Evolutionary conservation across 2,888 invertebrate genomes (phyloP).

Genomic region (Protophormia terraenovae): DNA sequence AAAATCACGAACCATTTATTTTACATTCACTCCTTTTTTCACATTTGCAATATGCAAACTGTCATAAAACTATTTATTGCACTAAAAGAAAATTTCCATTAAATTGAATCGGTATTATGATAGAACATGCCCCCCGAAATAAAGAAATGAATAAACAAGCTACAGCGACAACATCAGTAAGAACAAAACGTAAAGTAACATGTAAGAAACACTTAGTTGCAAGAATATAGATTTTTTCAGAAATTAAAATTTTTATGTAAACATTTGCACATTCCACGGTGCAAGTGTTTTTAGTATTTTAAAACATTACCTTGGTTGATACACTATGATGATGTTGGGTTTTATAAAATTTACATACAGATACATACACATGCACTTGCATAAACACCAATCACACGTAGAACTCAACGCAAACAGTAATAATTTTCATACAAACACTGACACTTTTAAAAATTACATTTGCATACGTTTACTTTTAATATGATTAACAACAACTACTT

Average conservation of each 20-base stretch:
- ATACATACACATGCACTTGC: background rate
- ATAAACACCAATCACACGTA: background rate
- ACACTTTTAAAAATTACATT: conserved; percentile 59
- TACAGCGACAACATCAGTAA: background rate
- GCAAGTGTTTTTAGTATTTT: conserved; percentile 16
- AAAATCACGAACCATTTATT: background rate
- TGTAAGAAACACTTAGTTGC: background rate
- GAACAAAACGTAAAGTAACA: background rate
- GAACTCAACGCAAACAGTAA: too few relatives aligned
- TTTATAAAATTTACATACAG: conserved; percentile 4
- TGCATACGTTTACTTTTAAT: conserved; percentile 63
- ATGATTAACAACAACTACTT: conserved; percentile 61
- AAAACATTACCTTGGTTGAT: background rate
- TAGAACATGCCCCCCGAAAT: conserved; percentile 13
- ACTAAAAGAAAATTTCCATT: conserved; percentile 25
- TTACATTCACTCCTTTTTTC: background rate
- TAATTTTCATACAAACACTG: conserved; percentile 24
- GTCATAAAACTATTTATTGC: background rate
- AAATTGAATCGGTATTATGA: conserved; percentile 23
- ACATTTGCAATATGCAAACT: background rate
- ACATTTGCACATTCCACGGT: conserved; percentile 21
- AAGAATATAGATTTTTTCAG: background rate
- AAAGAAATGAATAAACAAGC: background rate
- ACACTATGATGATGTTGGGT: background rate
- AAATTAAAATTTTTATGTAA: conserved; percentile 34